Conservation (phyloP, 2,888 invertebrate species). For the Ectemnius continuus region DNA sequence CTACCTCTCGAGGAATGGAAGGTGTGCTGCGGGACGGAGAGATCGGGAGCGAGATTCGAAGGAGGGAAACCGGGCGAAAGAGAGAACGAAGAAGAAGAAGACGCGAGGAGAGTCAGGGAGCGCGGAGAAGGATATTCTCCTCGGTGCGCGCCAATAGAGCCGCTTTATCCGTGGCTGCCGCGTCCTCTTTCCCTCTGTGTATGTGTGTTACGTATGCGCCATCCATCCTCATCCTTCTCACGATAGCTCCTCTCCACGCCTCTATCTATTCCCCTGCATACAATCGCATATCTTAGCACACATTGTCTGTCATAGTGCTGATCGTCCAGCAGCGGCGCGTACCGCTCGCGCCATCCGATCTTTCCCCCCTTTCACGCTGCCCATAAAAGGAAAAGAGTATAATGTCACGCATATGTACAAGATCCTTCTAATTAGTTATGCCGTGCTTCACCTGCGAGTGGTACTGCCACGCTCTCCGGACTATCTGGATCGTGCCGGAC, state of each 20-base stretch:
- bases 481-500: too few relatives aligned
- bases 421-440: neutral
- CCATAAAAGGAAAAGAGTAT: neutral
- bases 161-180: too few relatives aligned
- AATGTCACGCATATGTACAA: neutral
- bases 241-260: conserved; percentile 48
- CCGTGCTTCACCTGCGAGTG: neutral
- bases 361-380: neutral
- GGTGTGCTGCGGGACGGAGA: too few relatives aligned
- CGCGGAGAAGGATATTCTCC: conserved; percentile 54
- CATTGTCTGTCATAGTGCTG: conserved; percentile 52
- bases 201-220: conserved; percentile 60
- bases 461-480: too few relatives aligned
- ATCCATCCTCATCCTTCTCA: conserved; percentile 55
- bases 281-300: conserved; percentile 63
- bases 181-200: too few relatives aligned
- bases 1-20: too few relatives aligned
- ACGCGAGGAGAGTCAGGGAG: too few relatives aligned
- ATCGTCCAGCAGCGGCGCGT: conserved; percentile 11
- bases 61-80: too few relatives aligned
- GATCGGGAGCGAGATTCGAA: too few relatives aligned
- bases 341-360: neutral
- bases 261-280: conserved; percentile 60
- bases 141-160: too few relatives aligned
- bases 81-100: too few relatives aligned